A percentile compares a stretch with the other conserved stretches of the same genome.
Evolutionary conservation across 37 sponge, comb jelly and placozoan species (phyloP).

Genomic region (Hexactinellida sp.): DNA sequence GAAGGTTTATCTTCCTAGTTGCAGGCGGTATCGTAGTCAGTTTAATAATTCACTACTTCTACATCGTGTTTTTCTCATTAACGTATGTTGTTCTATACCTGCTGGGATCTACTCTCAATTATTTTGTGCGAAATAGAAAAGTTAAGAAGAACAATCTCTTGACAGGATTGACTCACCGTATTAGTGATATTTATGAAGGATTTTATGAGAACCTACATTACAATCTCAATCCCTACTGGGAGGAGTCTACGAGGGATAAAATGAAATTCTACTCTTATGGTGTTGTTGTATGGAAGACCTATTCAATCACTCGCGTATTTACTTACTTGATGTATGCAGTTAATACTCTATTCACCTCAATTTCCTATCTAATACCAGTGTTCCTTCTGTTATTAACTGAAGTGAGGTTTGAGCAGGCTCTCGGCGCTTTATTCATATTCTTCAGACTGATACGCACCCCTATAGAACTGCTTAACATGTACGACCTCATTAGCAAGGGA

Average conservation of each 20-base stretch:
- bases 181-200: not conserved
- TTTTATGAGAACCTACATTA: not conserved
- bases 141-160: not conserved
- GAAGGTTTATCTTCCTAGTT: not conserved
- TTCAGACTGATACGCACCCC: not conserved
- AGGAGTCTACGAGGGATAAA: not conserved
- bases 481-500: slow-evolving; percentile 11
- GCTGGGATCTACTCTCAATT: not conserved
- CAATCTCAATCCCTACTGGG: not conserved
- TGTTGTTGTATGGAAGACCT: not conserved
- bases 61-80: not conserved
- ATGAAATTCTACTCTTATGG: not conserved
- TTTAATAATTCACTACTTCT: not conserved
- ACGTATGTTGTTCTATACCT: not conserved
- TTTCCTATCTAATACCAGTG: not conserved
- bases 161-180: not conserved
- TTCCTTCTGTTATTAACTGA: not conserved
- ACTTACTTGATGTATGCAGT: not conserved
- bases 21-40: not conserved
- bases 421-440: not conserved
- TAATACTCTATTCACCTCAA: not conserved
- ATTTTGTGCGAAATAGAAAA: not conserved
- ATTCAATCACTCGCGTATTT: not conserved
- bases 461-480: not conserved
- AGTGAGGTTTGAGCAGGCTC: not conserved